These are phyloP conservation scores for Bradysia coprophila DNA, from an alignment of 1,140 invertebrate genomes.

Conservation along the genomic window DNA sequence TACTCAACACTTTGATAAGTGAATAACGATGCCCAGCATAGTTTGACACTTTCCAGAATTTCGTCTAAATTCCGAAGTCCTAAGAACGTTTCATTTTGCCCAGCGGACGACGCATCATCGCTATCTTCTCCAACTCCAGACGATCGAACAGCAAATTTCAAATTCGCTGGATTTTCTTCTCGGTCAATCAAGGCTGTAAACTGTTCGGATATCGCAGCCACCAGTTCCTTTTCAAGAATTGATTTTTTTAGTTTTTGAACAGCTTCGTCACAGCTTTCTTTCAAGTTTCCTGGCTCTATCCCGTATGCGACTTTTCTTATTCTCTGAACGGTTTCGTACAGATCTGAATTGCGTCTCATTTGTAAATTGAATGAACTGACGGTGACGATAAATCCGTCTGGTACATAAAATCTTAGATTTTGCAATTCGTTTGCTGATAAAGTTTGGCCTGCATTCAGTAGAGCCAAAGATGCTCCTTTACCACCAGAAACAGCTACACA, in stretches of 20 bases:
- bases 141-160: constrained; percentile 31
- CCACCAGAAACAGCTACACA: not conserved
- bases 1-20: constrained; percentile 56
- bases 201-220: no score
- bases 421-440: no score
- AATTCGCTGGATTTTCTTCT: no score
- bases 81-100: constrained; percentile 63
- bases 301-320: not conserved
- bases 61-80: constrained; percentile 34
- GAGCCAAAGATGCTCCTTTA: not conserved
- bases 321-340: not conserved
- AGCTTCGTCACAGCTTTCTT: no score
- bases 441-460: no score
- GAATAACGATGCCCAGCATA: constrained; percentile 68
- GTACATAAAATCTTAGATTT: no score
- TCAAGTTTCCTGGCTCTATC: no score
- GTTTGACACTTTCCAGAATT: constrained; percentile 34
- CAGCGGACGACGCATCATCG: constrained; percentile 58
- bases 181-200: no score
- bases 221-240: no score
- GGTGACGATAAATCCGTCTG: not conserved
- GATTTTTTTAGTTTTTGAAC: no score
- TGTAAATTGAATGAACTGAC: not conserved
- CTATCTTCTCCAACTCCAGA: constrained; percentile 59
- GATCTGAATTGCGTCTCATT: not conserved